Percentiles rank a stretch among this genome's conserved stretches.
These are phyloP conservation scores for Rhadinocentrus ornatus DNA, from an alignment of 2,797 vertebrate genomes.

Conservation along the genomic window DNA sequence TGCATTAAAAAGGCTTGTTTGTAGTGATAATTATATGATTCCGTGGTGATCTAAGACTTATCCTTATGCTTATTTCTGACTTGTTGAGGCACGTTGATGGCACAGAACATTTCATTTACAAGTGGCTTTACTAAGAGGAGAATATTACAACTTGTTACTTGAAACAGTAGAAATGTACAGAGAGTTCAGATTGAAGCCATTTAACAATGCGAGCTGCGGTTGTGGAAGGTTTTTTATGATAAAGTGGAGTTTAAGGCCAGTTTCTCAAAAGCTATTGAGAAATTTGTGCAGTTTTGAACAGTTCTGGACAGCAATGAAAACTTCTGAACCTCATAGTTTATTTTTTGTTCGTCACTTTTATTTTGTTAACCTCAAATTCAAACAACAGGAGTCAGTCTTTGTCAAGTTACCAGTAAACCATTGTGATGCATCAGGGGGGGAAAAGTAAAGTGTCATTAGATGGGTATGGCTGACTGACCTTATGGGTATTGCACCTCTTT, in stretches of 20 bases:
- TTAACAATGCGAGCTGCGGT: background rate
- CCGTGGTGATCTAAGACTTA: background rate
- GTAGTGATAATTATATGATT: background rate
- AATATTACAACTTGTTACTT: background rate
- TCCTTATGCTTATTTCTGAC: background rate
- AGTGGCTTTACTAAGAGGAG: background rate
- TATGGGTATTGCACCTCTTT: slow-evolving; percentile 24
- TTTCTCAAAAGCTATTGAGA: slow-evolving; percentile 4
- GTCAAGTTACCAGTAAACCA: slow-evolving; percentile 9
- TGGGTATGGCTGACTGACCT: slow-evolving; percentile 11
- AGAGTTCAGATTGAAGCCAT: background rate
- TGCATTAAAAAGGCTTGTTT: background rate
- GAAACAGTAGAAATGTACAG: background rate
- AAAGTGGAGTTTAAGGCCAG: background rate
- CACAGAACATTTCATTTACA: background rate
- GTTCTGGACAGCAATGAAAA: slow-evolving; percentile 9
- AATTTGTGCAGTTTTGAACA: background rate
- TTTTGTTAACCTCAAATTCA: slow-evolving; percentile 7
- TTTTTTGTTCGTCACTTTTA: slow-evolving; percentile 12
- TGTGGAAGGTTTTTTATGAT: background rate
- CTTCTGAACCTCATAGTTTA: slow-evolving; percentile 29
- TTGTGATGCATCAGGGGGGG: slow-evolving; percentile 1
- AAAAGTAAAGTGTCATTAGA: slow-evolving; percentile 16
- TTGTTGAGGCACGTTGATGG: background rate
- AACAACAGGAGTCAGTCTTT: slow-evolving; percentile 15